Evolutionary conservation across 92 coral and sea anemone species (phyloP), one percentile per base, ranked within the genome.

Genomic region (Zoanthus sansibaricus): DNA sequence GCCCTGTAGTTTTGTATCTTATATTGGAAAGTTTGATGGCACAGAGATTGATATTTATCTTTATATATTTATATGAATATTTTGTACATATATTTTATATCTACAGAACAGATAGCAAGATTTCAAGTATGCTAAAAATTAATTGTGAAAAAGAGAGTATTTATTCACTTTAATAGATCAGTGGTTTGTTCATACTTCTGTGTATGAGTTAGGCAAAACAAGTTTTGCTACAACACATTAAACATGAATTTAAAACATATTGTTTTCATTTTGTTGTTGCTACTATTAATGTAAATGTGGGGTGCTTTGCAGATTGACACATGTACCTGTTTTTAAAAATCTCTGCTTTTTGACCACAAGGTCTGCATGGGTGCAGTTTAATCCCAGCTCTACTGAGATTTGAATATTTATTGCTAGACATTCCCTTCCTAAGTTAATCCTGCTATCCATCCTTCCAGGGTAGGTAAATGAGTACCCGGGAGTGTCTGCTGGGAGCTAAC

Each of bases 41-140:
- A 85, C 87, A 93, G 75, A 91, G 86, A 93, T 90, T 83, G 62
- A 66, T 80, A 80, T 80, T 93, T 87, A 93, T 93, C 94, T 93
- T 93, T 94, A 94, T 94, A 93, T 94, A 94, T 94, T 93, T 94
- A 94, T 91, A 91, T 94, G 92, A 93, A 90, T 85, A 90, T 94
- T 94, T 94, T 94, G 98, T 94, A 94, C 79, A 94, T 93, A 93
- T 94, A 94, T 94, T 94, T 94, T 94, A 91, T 93, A 93, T 90
- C 76, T 78, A 93, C 87, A 75, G 82, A 90, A 83, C 83, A 88
- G 94, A 82, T 82, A 83, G 93, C 74, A 51, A 70, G 93, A 89
- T 71, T 90, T 74, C 78, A 87, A 86, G 79, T 83, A 66, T 32
- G 52, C 64, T 68, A 86, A 37, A 77, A 79, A 79, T 89, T 68